These are phyloP conservation scores for Hippopotamus amphibius DNA, from an alignment of 2,113 vertebrate species.

Conservation along the genomic window DNA sequence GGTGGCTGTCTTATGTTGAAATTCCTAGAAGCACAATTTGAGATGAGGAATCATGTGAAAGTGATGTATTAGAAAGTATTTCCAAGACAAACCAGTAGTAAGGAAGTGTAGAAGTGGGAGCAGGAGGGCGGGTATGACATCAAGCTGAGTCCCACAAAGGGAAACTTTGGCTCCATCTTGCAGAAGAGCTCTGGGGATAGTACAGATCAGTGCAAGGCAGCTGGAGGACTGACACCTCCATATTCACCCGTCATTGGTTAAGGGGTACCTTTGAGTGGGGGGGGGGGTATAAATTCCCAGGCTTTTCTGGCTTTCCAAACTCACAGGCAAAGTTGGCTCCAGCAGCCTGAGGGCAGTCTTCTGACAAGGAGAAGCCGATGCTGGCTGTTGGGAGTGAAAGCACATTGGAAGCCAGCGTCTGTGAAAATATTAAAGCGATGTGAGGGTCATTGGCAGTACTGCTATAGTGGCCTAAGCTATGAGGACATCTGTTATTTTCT, in stretches of 20 bases:
- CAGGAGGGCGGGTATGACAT: not conserved
- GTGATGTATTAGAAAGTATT: not conserved
- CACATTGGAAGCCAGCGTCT: not conserved
- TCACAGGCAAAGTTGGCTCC: not conserved
- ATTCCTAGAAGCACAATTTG: constrained; percentile 7
- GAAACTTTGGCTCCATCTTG: not conserved
- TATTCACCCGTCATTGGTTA: not conserved
- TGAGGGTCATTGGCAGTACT: not conserved
- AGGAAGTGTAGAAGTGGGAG: not conserved
- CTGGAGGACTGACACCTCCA: not conserved
- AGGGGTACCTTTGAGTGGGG: not conserved
- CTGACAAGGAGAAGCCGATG: constrained; percentile 5
- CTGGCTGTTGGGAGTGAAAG: not conserved
- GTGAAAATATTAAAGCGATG: not conserved
- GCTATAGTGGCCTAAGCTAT: not conserved
- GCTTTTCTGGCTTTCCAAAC: not conserved
- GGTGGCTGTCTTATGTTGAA: not conserved
- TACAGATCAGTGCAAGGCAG: not conserved
- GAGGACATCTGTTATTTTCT: constrained; percentile 53
- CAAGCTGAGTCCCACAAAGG: not conserved
- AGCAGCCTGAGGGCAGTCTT: not conserved
- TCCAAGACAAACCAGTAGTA: not conserved
- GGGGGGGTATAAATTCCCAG: not conserved
- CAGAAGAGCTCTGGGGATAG: not conserved
- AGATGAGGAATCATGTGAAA: not conserved